Base-by-base conservation (phyloP, 2,113 vertebrate genomes). In the Eptesicus fuscus region DNA sequence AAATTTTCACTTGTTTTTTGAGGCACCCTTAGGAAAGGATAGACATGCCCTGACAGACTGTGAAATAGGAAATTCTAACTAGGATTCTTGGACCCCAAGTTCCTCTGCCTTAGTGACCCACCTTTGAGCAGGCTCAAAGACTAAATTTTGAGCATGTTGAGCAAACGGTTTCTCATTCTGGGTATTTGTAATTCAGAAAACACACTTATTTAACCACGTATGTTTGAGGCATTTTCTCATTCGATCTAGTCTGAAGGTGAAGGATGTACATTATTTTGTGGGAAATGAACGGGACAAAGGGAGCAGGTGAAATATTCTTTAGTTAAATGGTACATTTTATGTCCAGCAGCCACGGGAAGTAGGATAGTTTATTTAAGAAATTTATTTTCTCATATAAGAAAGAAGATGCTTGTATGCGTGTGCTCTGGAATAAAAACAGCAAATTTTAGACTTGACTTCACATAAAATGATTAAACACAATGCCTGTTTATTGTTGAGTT, bases 101-200 rank as follows among this genome's bases (percentile, higher is more conserved):
- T 17, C 25, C 59, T 6, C 1, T 96, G 67, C 91, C 37, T 96
- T 93, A 94, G 12, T 95, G 51, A 80, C 88, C 37, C 74, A 94
- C 25, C 35, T 97, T 91, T 96, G 96, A 96, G 97, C 96, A 91
- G 13, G n/a, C 56, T 89, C 35, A 90, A 85, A 96, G 76, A 90
- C 79, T 92, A 78, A 94, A 91, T 94, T 95, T 91, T 89, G 86
- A 67, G 63, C 44, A 89, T 88, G 44, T 78, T 95, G 40, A 84
- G 35, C 88, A 95, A 97, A 91, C 2, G 6, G 37, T 67, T 95
- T 95, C 63, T 90, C 79, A 91, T 83, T 95, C n/a, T 69, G 95
- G 67, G 13, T 47, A 4, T 91, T 97, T 97, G 97, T 91, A 87
- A 92, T 97, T 96, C 84, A 91, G 67, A 51, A 88, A 95, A 16